Base-by-base conservation (phyloP, 2,888 invertebrate species). In the Antheraea yamamai region DNA sequence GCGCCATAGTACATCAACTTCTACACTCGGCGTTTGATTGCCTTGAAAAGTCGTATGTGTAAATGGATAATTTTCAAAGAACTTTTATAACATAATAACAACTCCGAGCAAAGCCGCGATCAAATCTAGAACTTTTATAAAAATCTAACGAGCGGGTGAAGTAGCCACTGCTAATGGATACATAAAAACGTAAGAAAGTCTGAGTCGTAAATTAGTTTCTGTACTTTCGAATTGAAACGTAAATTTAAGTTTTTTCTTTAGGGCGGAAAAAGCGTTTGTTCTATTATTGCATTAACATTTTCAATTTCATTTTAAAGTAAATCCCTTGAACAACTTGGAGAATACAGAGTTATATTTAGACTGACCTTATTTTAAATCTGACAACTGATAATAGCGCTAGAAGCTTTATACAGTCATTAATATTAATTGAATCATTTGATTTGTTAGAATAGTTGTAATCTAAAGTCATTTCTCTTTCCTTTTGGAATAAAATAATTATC, bases 191-290 rank as follows among this genome's bases (percentile, higher is more conserved):
- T 39, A 39, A 70, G n/a, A 39, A 70, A 70, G 70, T 70, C 39
- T 39, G n/a, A 70, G 70, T 39, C 70, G 70, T 70, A 70, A 70
- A 70, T 70, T 70, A 39, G 70, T 70, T 70, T 70, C 70, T 70
- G 70, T 39, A 39, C 70, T 70, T 39, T 70, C 8, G n/a, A 70
- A 70, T 39, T 39, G 39, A 70, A 70, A 39, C 39, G 23, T 35
- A 39, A 70, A 70, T 70, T 70, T 70, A 70, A 70, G 70, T 70
- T 70, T 70, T n/a, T 70, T 70, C 39, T 70, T 70, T 39, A 70
- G 39, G 23, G 39, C 12, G 70, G 39, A 70, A 39, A 35, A 39
- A 70, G 70, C n/a, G 23, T 70, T 66, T 30, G 14, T 66, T 66
- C 39, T 39, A 39, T 20, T 70, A 39, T 70, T 70, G 23, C 16